Conservation (phyloP, 1,140 invertebrate genomes). For the Helicoverpa armigera region DNA sequence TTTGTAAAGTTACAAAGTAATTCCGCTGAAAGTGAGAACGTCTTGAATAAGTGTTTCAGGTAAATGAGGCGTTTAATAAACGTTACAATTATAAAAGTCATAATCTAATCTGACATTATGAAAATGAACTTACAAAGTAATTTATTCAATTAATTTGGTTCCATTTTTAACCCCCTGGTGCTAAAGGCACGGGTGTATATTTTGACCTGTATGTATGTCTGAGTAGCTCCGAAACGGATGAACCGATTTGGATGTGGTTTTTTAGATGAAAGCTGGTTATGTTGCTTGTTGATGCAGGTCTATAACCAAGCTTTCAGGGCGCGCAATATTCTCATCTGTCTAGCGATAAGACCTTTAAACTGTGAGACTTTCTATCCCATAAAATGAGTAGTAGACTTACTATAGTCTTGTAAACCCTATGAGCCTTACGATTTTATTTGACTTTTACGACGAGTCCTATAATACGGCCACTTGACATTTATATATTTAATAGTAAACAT, state of each 20-base stretch:
- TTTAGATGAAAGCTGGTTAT: no score
- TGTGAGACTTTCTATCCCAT: conserved; percentile 12
- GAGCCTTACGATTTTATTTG: conserved; percentile 7
- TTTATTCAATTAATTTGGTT: no score
- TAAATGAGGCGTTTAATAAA: not conserved
- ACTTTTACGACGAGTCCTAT: conserved; percentile 13
- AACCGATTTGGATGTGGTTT: no score
- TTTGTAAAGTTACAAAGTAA: not conserved
- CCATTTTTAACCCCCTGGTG: no score
- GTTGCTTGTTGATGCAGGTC: no score
- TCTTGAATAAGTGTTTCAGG: conserved; percentile 5
- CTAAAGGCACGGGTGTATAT: no score
- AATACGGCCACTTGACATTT: conserved; percentile 14
- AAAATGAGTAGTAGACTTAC: not conserved
- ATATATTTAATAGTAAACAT: conserved; percentile 26
- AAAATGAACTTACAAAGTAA: no score
- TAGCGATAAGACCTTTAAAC: not conserved
- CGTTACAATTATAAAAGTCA: not conserved
- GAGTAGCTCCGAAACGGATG: no score
- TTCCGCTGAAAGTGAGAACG: conserved; percentile 5
- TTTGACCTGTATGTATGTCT: no score
- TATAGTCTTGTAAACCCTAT: not conserved
- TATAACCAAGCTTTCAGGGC: no score
- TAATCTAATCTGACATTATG: no score
- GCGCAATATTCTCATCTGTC: no score